Evolutionary conservation across 1,140 invertebrate species (phyloP).

Genomic region (Centruroides vittatus): DNA sequence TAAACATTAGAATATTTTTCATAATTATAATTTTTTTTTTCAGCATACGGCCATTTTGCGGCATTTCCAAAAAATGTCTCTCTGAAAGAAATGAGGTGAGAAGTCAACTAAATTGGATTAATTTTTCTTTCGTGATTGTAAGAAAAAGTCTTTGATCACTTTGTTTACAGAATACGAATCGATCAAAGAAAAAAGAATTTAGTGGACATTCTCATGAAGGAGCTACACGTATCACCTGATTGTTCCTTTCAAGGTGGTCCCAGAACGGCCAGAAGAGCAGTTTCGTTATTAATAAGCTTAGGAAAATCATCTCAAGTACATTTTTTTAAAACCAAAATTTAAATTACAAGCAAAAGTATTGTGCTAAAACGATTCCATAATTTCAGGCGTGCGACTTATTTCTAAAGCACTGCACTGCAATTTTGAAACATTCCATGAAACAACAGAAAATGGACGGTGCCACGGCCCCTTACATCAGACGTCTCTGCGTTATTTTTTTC

Average conservation of each 20-base stretch:
- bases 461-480: conserved; percentile 65
- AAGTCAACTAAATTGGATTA: no score
- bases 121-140: no score
- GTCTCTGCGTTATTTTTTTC: conserved; percentile 74
- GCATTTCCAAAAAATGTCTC: conserved; percentile 17
- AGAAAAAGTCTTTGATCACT: no score
- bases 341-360: no score
- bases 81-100: conserved; percentile 10
- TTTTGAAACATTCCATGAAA: conserved; percentile 65
- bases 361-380: no score
- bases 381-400: conserved; percentile 68
- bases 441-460: conserved; percentile 76
- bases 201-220: conserved; percentile 71
- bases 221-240: conserved; percentile 70
- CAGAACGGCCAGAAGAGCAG: conserved; percentile 64
- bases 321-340: no score
- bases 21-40: no score
- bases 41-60: conserved; percentile 22
- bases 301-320: conserved; percentile 43
- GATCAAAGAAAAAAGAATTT: conserved; percentile 59
- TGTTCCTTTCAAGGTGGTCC: conserved; percentile 87
- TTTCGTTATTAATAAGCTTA: conserved; percentile 71
- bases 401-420: conserved; percentile 63
- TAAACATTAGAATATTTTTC: no score
- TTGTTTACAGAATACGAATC: conserved; percentile 33